phyloP scores from a whole-genome alignment of 92 coral and sea anemone genomes.

The Zoanthus sociatus region DNA sequence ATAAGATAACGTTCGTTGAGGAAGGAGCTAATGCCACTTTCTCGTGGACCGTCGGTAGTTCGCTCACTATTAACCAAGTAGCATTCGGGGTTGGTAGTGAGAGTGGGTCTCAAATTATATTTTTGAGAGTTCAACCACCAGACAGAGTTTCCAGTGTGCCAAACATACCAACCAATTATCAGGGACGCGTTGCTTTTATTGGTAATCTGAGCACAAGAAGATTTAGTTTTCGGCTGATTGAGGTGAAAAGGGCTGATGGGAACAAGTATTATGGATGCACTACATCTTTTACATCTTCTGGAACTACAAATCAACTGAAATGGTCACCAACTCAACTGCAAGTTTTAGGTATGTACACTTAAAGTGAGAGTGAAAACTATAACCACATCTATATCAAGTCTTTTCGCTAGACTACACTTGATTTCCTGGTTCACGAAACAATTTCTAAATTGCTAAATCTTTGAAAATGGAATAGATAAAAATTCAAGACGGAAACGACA shows the following conservation, averaged over 20 bases:
- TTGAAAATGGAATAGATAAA: too few species aligned
- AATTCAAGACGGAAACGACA: too few species aligned
- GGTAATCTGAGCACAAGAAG: constrained; percentile 17
- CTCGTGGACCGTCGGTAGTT: not conserved
- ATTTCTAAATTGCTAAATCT: too few species aligned
- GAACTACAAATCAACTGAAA: not conserved
- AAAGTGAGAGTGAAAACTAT: too few species aligned
- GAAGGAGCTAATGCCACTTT: not conserved
- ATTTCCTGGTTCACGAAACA: too few species aligned
- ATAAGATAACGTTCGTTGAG: not conserved
- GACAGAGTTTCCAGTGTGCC: not conserved
- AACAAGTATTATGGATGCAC: constrained; percentile 16
- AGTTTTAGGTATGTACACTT: not conserved
- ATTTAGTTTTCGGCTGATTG: not conserved
- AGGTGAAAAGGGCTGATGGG: constrained; percentile 5
- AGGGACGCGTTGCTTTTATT: not conserved
- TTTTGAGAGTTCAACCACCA: not conserved
- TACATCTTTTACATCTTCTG: not conserved
- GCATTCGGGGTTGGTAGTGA: not conserved
- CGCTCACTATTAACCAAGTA: not conserved
- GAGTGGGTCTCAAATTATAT: too few species aligned
- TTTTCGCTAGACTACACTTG: too few species aligned
- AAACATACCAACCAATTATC: not conserved
- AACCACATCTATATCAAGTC: too few species aligned
- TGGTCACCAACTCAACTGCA: constrained; percentile 4